Conservation (phyloP, 2,888 invertebrate genomes). For the Thymelicus lineola region DNA sequence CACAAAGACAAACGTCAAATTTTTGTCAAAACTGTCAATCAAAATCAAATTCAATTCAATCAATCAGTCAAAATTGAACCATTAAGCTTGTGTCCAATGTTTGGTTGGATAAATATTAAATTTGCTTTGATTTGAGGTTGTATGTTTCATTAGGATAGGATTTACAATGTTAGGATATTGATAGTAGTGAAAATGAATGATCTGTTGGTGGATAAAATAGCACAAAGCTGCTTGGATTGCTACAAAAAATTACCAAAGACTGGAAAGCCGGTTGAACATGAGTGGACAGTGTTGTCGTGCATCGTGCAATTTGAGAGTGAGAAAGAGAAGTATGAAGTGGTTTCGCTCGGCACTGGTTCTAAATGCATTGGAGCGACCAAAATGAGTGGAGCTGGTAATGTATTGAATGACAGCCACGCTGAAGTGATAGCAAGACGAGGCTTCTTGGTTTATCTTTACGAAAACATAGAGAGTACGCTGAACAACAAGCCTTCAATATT, state of each 20-base stretch:
- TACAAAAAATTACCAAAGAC: constrained; percentile 89
- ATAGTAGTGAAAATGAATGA: constrained; percentile 50
- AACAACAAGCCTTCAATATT: constrained; percentile 65
- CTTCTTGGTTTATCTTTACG: constrained; percentile 91
- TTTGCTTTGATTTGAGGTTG: neutral
- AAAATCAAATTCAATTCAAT: no score
- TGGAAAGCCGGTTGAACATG: constrained; percentile 90
- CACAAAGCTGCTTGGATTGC: constrained; percentile 84
- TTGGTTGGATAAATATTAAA: no score
- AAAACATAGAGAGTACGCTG: constrained; percentile 81
- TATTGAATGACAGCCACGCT: constrained; percentile 96
- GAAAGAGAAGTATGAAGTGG: constrained; percentile 80
- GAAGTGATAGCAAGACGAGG: constrained; percentile 94
- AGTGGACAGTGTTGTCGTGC: constrained; percentile 95
- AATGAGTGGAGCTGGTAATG: constrained; percentile 87
- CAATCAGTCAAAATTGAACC: no score
- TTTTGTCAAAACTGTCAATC: no score
- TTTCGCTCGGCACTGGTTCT: constrained; percentile 95
- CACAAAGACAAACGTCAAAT: no score
- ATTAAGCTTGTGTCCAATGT: no score
- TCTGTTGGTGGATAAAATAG: constrained; percentile 79
- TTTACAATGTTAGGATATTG: neutral
- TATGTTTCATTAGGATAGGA: no score
- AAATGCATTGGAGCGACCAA: constrained; percentile 93
- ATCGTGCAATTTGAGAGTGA: constrained; percentile 84